Conservation (phyloP, 2,888 invertebrate species). For the Sepioteuthis lessoniana region DNA sequence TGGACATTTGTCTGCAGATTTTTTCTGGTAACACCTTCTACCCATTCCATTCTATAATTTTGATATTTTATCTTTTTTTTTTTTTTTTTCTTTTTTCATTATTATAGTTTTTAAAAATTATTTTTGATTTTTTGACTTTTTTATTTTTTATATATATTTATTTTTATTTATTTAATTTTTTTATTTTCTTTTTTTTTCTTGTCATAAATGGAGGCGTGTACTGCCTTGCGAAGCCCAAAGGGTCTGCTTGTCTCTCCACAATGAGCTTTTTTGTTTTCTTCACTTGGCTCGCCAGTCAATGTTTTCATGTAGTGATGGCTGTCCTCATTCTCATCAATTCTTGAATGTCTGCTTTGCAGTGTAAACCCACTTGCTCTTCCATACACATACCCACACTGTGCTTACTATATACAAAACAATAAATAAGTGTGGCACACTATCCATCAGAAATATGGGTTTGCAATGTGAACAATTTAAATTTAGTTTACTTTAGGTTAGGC, state of each 20-base stretch:
- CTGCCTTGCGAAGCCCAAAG: not conserved
- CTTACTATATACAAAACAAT: not conserved
- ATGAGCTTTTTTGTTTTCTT: not conserved
- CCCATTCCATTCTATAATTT: not conserved
- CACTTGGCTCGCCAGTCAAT: slow-evolving; percentile 14
- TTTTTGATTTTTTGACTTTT: not conserved
- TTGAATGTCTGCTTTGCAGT: not conserved
- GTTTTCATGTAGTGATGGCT: slow-evolving; percentile 33
- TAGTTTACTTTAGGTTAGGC: not conserved
- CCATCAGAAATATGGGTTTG: not conserved
- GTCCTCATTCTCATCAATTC: not conserved
- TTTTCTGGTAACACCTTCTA: slow-evolving; percentile 11
- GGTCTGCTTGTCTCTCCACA: not conserved
- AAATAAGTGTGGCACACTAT: not conserved
- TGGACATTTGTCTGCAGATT: not conserved
- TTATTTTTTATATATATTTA: not conserved
- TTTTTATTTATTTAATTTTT: not conserved
- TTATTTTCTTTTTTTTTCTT: not conserved
- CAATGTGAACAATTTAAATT: slow-evolving; percentile 33
- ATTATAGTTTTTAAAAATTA: too few relatives aligned
- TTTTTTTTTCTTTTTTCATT: too few relatives aligned
- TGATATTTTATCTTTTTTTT: not conserved
- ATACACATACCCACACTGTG: not conserved
- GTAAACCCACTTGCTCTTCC: not conserved
- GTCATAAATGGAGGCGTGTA: not conserved